A percentile compares a stretch with the other conserved stretches of the same genome.
phyloP scores from a whole-genome alignment of 2,797 vertebrate genomes.

The Poecile montanus region DNA sequence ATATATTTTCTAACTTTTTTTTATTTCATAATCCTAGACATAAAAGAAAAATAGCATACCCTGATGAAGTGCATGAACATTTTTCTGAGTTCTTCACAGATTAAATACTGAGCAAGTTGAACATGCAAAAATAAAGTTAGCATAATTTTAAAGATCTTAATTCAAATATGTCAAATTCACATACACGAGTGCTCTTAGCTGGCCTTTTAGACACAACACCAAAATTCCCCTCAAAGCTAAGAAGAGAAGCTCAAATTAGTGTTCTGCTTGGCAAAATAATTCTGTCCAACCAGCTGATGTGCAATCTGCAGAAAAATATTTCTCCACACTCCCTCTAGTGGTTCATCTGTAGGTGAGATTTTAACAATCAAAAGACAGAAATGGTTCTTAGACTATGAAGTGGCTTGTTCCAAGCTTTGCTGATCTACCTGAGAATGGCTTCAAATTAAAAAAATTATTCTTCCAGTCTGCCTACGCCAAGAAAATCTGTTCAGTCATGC shows the following conservation, averaged over 20 bases:
- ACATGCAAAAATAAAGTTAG: background rate
- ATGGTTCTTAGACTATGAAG: background rate
- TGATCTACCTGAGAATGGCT: background rate
- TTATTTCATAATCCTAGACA: background rate
- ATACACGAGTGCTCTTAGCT: fast-evolving
- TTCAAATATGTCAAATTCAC: background rate
- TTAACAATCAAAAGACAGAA: background rate
- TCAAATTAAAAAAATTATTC: background rate
- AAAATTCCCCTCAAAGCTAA: background rate
- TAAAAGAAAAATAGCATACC: background rate
- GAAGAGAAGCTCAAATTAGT: background rate
- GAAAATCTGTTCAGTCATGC: background rate
- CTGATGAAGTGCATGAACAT: background rate
- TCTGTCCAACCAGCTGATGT: background rate
- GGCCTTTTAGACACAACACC: background rate
- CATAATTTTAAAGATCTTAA: background rate
- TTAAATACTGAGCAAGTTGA: background rate
- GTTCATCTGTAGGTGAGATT: background rate
- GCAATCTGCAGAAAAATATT: background rate
- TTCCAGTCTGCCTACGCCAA: background rate
- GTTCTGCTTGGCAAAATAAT: background rate
- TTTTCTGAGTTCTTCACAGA: background rate
- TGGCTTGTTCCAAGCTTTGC: background rate
- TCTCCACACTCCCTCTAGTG: conserved; percentile 27
- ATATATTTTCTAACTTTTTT: background rate